Base-by-base conservation (phyloP, 2,888 invertebrate genomes). In the Metacarcinus magister region DNA sequence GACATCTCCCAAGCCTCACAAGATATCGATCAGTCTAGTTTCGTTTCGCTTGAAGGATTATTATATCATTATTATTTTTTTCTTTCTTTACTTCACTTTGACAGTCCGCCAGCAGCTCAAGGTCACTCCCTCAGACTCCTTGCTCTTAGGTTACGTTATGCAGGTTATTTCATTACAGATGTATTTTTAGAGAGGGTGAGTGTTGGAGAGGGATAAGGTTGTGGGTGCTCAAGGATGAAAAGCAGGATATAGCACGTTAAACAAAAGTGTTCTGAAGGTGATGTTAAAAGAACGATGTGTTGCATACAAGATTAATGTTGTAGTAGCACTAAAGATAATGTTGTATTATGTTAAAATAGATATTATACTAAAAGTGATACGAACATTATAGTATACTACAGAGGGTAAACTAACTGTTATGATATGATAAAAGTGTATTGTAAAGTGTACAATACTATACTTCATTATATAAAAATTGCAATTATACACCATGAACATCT, bases 91-190 rank as follows among this genome's bases (percentile, higher is more conserved):
- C 39, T 75, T 39, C 16, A 87, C 87, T 8, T 87, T n/a, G 87
- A 32, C 87, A 16, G 87, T 32, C 87, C 87, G 87, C 87, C 87
- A 87, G n/a, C 19, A 87, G 39, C 32, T 87, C 87, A 87, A 87
- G 87, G 87, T 87, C 87, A 87, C 87, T 87, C 87, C 87, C 87
- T 32, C 39, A 87, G 2, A 87, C 39, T 2, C 2, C 39, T 87
- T 39, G 39, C 13, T 39, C 3, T 13, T 4, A 39, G 39, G 87
- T 39, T 87, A 87, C 39, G 39, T 87, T 87, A 87, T 87, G 87
- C 87, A 16, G 87, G n/a, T 16, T 39, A 87, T 39, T 39, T 39
- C 39, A 87, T 87, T 32, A 87, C 87, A 39, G 39, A 16, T 87
- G 19, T 87, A 87, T 87, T 87, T 87, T 39, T 87, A 87, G 87